Percentiles rank a stretch among this genome's conserved stretches.
Evolutionary conservation across 2,888 invertebrate species (phyloP).

Genomic region (Eilema sororculum): DNA sequence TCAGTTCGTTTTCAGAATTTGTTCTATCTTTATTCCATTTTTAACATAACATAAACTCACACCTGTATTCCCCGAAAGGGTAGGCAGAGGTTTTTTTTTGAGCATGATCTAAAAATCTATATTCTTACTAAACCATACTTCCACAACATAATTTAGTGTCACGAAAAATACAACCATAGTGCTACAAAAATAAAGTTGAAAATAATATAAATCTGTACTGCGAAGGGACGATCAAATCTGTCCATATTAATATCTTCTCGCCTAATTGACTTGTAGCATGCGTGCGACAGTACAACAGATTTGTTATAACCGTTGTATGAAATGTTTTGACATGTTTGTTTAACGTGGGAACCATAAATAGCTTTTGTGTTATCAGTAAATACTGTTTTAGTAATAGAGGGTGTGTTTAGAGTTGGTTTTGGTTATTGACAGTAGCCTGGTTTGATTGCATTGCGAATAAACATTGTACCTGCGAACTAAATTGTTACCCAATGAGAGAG

Average conservation of each 20-base stretch:
- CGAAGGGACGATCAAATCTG: constrained; percentile 46
- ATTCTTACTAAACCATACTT: neutral
- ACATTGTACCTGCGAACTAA: no score
- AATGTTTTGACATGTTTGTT: constrained; percentile 74
- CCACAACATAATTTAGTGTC: no score
- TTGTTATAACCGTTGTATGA: constrained; percentile 61
- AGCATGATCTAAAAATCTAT: neutral
- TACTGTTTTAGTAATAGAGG: constrained; percentile 34
- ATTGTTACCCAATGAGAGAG: no score
- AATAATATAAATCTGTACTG: constrained; percentile 19
- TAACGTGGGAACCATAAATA: constrained; percentile 64
- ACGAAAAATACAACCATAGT: constrained; percentile 19
- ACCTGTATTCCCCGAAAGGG: no score
- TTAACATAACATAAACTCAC: no score
- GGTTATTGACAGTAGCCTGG: neutral
- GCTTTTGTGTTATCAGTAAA: constrained; percentile 37
- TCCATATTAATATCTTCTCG: constrained; percentile 66
- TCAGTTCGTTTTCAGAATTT: neutral
- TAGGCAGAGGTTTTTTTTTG: no score
- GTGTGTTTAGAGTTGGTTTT: constrained; percentile 29
- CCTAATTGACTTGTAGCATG: constrained; percentile 69
- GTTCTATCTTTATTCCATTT: no score
- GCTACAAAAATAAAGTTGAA: constrained; percentile 16
- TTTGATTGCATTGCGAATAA: no score
- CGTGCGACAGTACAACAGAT: constrained; percentile 70